Conservation (phyloP, 2,797 vertebrate genomes). For the Poeciliopsis presidionis region DNA sequence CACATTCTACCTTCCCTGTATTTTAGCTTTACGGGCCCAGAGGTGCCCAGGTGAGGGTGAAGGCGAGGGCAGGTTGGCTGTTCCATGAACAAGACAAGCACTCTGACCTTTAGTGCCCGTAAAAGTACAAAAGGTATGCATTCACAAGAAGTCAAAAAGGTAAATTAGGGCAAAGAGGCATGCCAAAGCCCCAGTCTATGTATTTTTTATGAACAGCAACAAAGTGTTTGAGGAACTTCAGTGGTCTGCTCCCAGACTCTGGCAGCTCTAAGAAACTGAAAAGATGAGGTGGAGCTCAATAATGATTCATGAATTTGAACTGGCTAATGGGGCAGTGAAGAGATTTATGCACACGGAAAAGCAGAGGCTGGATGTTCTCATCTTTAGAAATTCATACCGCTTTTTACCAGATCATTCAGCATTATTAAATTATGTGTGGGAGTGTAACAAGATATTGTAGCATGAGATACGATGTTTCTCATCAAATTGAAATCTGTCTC, state of each 20-base stretch:
- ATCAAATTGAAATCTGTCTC: background rate
- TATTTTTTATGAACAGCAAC: constrained; percentile 74
- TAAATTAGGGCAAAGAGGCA: constrained; percentile 64
- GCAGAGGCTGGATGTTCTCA: constrained; percentile 21
- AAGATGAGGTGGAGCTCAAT: constrained; percentile 71
- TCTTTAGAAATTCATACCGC: background rate
- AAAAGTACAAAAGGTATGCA: constrained; percentile 69
- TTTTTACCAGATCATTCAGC: background rate
- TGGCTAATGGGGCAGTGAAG: constrained; percentile 63
- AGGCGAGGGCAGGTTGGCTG: constrained; percentile 67
- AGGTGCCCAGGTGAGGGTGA: constrained; percentile 75
- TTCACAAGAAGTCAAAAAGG: constrained; percentile 68
- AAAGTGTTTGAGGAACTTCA: constrained; percentile 61
- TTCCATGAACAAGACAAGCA: constrained; percentile 67
- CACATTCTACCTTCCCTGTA: constrained; percentile 30
- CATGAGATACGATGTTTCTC: background rate
- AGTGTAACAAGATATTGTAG: background rate
- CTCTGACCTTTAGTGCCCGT: constrained; percentile 73
- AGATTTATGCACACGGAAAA: constrained; percentile 76
- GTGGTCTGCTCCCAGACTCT: constrained; percentile 66
- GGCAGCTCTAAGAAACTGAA: constrained; percentile 60
- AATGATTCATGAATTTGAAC: constrained; percentile 69
- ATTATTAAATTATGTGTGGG: background rate
- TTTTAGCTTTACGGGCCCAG: constrained; percentile 74
- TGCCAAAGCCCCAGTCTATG: constrained; percentile 46